Conservation (phyloP, 2,797 vertebrate genomes). For the Parotocinclus haroldoi region DNA sequence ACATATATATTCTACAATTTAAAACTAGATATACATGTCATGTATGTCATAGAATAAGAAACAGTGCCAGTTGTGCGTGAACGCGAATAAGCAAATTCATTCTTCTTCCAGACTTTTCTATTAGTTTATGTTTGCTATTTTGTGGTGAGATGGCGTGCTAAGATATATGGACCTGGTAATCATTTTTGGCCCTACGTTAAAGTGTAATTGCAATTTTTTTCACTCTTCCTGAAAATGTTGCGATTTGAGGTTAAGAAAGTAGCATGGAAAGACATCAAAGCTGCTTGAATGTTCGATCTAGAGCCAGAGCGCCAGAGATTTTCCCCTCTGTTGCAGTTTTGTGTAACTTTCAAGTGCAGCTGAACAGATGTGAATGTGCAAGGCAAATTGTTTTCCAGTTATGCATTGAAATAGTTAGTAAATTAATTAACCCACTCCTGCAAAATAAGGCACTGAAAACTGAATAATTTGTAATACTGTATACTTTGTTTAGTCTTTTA, state of each 20-base stretch:
- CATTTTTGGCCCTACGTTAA: slow-evolving; percentile 11
- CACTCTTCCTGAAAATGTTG: slow-evolving; percentile 14
- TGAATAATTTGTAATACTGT: too few relatives aligned
- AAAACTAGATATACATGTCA: too few relatives aligned
- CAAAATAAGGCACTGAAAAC: too few relatives aligned
- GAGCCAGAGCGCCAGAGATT: slow-evolving; percentile 58
- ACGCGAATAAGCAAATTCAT: too few relatives aligned
- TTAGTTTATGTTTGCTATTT: too few relatives aligned
- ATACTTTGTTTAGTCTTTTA: too few relatives aligned
- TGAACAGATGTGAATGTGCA: slow-evolving; percentile 47
- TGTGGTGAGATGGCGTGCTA: neutral
- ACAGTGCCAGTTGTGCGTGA: neutral
- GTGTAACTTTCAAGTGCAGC: slow-evolving; percentile 15
- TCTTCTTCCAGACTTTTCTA: too few relatives aligned
- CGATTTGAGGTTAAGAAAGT: slow-evolving; percentile 40
- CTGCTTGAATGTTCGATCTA: slow-evolving; percentile 52
- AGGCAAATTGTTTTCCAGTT: slow-evolving; percentile 32
- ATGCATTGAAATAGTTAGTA: neutral
- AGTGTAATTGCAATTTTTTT: slow-evolving; percentile 26
- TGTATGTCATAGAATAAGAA: too few relatives aligned
- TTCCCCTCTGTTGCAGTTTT: slow-evolving; percentile 52
- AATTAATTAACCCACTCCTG: too few relatives aligned
- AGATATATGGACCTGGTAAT: neutral
- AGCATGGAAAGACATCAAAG: slow-evolving; percentile 61
- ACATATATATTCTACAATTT: too few relatives aligned